These are phyloP conservation scores for Alosa sapidissima DNA, from an alignment of 2,797 vertebrate genomes.

Conservation along the genomic window DNA sequence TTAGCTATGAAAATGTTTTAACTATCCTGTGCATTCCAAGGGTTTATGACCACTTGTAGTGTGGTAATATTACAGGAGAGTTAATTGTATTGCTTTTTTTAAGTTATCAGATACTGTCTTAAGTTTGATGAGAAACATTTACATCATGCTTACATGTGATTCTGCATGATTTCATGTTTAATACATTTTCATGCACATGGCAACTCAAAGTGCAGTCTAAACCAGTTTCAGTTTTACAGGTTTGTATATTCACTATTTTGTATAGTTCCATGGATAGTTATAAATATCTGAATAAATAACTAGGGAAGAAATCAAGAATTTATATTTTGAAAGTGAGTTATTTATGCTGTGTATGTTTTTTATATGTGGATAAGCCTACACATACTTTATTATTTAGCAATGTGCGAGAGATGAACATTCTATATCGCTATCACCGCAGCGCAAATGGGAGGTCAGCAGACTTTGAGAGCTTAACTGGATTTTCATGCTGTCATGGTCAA, in stretches of 20 bases:
- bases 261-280: not conserved
- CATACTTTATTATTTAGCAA: not conserved
- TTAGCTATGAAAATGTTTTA: not conserved
- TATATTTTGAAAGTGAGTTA: not conserved
- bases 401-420: not conserved
- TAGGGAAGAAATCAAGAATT: not conserved
- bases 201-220: not conserved
- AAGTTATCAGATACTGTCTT: not conserved
- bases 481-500: conserved; percentile 38
- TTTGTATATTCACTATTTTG: not conserved
- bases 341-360: not conserved
- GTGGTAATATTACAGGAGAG: not conserved
- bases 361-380: not conserved
- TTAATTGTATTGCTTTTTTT: not conserved
- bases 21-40: not conserved
- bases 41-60: not conserved
- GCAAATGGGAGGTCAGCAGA: not conserved
- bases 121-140: not conserved
- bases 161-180: not conserved
- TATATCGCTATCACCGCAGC: not conserved
- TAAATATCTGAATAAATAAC: not conserved
- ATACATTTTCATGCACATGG: too few species aligned
- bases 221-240: not conserved
- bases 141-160: conserved; percentile 8
- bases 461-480: conserved; percentile 36